Evolutionary conservation across 2,797 vertebrate genomes (phyloP).

Genomic region (Danio kyathit): DNA sequence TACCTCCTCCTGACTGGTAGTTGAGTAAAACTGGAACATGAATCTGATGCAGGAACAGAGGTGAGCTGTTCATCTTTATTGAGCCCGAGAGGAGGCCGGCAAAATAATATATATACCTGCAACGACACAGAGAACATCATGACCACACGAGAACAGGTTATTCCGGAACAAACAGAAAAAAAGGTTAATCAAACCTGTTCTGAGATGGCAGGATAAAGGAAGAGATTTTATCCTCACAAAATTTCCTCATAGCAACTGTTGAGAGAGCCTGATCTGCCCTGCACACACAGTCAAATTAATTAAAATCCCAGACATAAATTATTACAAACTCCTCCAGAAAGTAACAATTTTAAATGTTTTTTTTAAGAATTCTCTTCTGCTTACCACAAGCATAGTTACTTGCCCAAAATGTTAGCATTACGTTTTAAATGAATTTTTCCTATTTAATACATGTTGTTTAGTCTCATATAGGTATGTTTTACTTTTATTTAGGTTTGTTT

Average conservation of each 20-base stretch:
- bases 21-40: slow-evolving; percentile 75
- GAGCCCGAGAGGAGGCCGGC: slow-evolving; percentile 86
- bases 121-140: slow-evolving; percentile 8
- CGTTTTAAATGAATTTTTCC: background rate
- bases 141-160: background rate
- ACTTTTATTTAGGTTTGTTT: no score
- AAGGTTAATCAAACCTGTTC: slow-evolving; percentile 77
- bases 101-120: slow-evolving; percentile 92
- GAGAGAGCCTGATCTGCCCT: slow-evolving; percentile 91
- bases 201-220: slow-evolving; percentile 88
- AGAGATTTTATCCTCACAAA: slow-evolving; percentile 91
- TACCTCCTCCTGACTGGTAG: slow-evolving; percentile 85
- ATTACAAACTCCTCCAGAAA: background rate
- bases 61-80: slow-evolving; percentile 93
- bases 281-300: slow-evolving; percentile 47
- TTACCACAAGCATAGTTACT: background rate
- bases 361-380: background rate
- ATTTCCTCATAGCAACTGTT: slow-evolving; percentile 92
- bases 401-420: background rate
- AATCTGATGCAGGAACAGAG: slow-evolving; percentile 88
- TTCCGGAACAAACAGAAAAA: background rate
- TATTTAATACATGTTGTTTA: background rate
- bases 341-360: background rate
- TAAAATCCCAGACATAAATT: background rate
- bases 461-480: no score